Evolutionary conservation across 2,113 vertebrate species (phyloP).

Genomic region (Trematocara stigmaticum): DNA sequence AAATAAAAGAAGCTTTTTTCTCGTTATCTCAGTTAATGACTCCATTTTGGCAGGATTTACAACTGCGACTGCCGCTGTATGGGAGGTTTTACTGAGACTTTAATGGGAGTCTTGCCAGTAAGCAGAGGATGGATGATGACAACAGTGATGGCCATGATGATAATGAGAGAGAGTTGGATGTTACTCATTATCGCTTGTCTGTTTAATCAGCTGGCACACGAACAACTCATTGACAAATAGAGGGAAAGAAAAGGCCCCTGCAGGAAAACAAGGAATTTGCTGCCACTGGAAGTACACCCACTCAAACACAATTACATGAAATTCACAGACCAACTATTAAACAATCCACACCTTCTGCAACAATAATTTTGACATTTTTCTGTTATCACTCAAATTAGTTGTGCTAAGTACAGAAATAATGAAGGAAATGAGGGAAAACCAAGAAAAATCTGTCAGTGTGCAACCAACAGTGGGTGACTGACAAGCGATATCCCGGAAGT

Average conservation of each 20-base stretch:
- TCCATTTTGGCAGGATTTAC: not conserved
- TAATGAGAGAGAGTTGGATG: slow-evolving; percentile 6
- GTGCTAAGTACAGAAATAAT: not conserved
- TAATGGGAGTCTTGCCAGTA: not conserved
- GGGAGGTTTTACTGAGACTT: not conserved
- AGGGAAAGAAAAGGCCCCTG: not conserved
- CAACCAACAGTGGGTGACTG: not conserved
- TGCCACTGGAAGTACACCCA: not conserved
- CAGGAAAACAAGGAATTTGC: not conserved
- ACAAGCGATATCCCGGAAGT: not conserved
- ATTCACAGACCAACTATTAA: not conserved
- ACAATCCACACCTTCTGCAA: not conserved
- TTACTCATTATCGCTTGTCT: not conserved
- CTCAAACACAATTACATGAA: not conserved
- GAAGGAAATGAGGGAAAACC: not conserved
- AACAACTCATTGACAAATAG: not conserved
- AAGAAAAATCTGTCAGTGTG: not conserved
- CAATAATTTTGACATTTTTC: not conserved
- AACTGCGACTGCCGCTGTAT: not conserved
- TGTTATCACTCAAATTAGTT: not conserved
- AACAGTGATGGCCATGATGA: not conserved
- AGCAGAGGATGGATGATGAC: slow-evolving; percentile 13
- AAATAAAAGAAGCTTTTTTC: not conserved
- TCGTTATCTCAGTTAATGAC: not conserved
- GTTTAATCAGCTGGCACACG: slow-evolving; percentile 20